phyloP scores from a whole-genome alignment of 2,797 vertebrate genomes.

The Phoxinus dragarum region DNA sequence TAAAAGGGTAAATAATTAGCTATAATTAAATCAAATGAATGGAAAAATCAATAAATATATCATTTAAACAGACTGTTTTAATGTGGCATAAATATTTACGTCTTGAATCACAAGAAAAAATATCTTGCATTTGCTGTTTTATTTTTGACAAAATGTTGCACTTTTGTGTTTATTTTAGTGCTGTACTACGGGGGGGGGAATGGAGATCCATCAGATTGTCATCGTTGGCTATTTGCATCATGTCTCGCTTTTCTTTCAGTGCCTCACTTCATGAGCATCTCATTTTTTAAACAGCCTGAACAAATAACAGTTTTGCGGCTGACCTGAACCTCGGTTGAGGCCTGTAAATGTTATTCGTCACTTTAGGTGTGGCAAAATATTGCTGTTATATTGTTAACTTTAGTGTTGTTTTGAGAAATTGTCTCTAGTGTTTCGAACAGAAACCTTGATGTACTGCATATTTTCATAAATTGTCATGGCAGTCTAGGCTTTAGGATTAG shows the following conservation, averaged over 20 bases:
- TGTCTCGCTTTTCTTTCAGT: background rate
- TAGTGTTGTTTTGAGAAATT: background rate
- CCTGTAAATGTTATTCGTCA: conserved; percentile 24
- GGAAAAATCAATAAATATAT: background rate
- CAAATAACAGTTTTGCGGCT: background rate
- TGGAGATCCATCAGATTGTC: background rate
- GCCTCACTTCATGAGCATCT: background rate
- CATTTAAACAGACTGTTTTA: background rate
- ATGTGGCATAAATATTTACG: background rate
- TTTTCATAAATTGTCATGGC: background rate
- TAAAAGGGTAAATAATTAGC: background rate
- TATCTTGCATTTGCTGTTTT: rapidly evolving
- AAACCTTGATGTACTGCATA: conserved; percentile 14
- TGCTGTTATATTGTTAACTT: conserved; percentile 7
- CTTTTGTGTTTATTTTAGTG: background rate
- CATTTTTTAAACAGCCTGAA: background rate
- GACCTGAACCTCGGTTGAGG: background rate
- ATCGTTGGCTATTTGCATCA: background rate
- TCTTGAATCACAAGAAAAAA: background rate
- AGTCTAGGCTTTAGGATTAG: conserved; percentile 6
- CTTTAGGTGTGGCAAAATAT: conserved; percentile 1
- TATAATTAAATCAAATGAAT: background rate
- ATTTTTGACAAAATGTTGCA: background rate
- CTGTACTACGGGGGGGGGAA: background rate
- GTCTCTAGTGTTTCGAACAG: background rate